Conservation (phyloP, 2,797 vertebrate genomes). For the Enteromius anoplus region DNA sequence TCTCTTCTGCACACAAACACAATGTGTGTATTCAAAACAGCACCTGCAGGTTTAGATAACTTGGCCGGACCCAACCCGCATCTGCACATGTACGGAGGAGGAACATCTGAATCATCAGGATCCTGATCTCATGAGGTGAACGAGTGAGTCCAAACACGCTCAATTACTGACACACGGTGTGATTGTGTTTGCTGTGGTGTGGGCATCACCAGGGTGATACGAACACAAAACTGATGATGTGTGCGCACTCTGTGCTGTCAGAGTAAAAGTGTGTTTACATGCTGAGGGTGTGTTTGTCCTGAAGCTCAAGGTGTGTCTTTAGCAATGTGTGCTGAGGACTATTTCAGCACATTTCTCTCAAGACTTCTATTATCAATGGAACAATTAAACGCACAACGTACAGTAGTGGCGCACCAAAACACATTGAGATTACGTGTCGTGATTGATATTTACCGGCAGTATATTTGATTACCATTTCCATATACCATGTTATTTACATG, state of each 20-base stretch:
- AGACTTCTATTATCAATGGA: neutral
- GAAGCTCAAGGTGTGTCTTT: slow-evolving; percentile 28
- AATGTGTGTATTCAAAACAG: slow-evolving; percentile 54
- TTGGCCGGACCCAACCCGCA: neutral
- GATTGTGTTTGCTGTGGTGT: neutral
- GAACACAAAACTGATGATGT: slow-evolving; percentile 5
- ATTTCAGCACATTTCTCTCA: neutral
- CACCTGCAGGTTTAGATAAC: neutral
- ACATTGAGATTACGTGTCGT: neutral
- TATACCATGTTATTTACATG: neutral
- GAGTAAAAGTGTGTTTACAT: slow-evolving; percentile 20
- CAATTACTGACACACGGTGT: neutral
- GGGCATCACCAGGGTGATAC: slow-evolving; percentile 13
- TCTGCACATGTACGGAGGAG: neutral
- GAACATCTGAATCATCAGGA: slow-evolving; percentile 13
- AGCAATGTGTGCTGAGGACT: neutral
- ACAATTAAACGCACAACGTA: neutral
- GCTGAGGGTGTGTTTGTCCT: slow-evolving; percentile 28
- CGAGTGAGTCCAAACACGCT: neutral
- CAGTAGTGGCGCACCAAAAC: neutral
- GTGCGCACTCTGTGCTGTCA: neutral
- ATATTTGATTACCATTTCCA: neutral
- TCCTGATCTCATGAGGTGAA: slow-evolving; percentile 1
- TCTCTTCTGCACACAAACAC: slow-evolving; percentile 43
- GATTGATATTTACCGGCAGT: neutral